A percentile compares a stretch with the other conserved stretches of the same genome.
phyloP scores from a whole-genome alignment of 2,888 invertebrate genomes.

The Plagiodera versicolora region DNA sequence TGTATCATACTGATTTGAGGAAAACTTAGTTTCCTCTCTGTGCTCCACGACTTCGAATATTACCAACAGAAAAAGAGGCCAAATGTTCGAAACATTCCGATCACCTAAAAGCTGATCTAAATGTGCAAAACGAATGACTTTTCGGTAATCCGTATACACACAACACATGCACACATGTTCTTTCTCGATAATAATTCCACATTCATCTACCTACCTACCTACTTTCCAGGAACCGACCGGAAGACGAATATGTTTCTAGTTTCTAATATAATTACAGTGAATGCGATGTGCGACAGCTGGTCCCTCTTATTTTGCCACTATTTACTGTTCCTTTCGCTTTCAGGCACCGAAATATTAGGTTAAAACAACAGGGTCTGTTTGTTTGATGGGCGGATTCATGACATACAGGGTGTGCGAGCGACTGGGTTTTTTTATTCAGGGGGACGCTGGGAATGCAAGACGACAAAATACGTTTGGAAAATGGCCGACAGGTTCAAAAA shows the following conservation, averaged over 20 bases:
- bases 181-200: background rate
- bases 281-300: constrained; percentile 39
- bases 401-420: too few species aligned
- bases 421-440: too few species aligned
- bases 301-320: constrained; percentile 39
- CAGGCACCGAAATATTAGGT: background rate
- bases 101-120: background rate
- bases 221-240: constrained; percentile 42
- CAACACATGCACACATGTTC: background rate
- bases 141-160: background rate
- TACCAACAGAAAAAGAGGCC: too few species aligned
- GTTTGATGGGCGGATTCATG: too few species aligned
- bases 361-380: too few species aligned
- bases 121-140: background rate
- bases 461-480: too few species aligned
- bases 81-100: too few species aligned
- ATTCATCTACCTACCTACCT: background rate
- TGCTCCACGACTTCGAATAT: too few species aligned
- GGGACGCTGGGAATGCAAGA: too few species aligned
- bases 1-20: too few species aligned
- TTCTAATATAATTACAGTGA: constrained; percentile 46
- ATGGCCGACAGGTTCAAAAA: too few species aligned
- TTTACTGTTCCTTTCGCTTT: constrained; percentile 24
- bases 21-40: too few species aligned
- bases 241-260: constrained; percentile 53